Conservation (phyloP, 1,140 invertebrate species). For the Drosophila lini region DNA sequence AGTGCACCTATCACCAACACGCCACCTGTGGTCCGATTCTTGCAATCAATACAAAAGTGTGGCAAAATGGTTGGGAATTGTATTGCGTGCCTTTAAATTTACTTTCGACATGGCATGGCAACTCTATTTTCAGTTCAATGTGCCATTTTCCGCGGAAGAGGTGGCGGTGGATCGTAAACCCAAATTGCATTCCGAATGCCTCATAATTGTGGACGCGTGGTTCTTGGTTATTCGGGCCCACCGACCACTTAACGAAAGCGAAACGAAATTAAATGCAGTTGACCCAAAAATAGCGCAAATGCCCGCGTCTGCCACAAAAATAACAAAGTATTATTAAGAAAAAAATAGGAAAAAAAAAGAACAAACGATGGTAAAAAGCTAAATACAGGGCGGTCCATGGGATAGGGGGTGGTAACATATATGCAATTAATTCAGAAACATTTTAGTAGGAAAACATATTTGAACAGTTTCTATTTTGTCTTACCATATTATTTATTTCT, state of each 20-base stretch:
- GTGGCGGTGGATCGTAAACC: constrained; percentile 59
- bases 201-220: constrained; percentile 45
- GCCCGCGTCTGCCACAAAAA: constrained; percentile 21
- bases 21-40: constrained; percentile 23
- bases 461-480: no score
- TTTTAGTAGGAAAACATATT: not conserved
- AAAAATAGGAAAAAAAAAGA: constrained; percentile 15
- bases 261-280: constrained; percentile 78
- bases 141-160: constrained; percentile 22
- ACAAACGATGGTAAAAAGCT: not conserved
- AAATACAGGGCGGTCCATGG: not conserved
- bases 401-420: no score
- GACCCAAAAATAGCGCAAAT: constrained; percentile 71
- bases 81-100: constrained; percentile 10
- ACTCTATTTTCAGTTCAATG: constrained; percentile 34
- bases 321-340: constrained; percentile 25
- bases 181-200: constrained; percentile 73
- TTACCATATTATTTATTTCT: no score
- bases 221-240: constrained; percentile 40
- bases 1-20: constrained; percentile 18
- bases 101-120: constrained; percentile 35
- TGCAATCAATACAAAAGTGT: constrained; percentile 25
- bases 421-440: not conserved
- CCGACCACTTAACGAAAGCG: constrained; percentile 66
- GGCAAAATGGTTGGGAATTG: not conserved